Conservation (phyloP, 2,113 vertebrate species). For the Aleadryas rufinucha region DNA sequence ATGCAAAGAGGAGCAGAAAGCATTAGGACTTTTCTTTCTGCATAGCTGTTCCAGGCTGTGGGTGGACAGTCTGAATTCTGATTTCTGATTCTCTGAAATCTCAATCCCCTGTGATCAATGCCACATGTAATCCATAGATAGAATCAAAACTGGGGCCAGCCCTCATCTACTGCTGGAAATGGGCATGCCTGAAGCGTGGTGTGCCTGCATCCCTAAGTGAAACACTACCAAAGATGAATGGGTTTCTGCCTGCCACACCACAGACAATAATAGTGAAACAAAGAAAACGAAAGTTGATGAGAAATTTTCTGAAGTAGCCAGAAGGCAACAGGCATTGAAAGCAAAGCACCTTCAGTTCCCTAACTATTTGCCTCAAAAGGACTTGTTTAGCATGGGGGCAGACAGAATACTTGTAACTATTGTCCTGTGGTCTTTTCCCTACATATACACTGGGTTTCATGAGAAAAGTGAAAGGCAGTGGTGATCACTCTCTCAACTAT, state of each 20-base stretch:
- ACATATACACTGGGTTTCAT: neutral
- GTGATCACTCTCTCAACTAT: neutral
- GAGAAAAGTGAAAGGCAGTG: neutral
- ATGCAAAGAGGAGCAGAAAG: neutral
- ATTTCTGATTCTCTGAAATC: neutral
- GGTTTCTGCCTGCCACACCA: neutral
- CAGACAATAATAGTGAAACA: neutral
- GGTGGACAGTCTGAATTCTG: neutral
- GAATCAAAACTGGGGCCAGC: neutral
- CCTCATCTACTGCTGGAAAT: neutral
- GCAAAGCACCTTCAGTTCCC: neutral
- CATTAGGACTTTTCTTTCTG: neutral
- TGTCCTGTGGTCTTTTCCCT: neutral
- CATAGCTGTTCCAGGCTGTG: neutral
- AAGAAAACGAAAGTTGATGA: neutral
- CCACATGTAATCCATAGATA: no score
- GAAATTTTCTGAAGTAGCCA: neutral
- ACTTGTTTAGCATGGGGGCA: neutral
- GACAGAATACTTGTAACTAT: neutral
- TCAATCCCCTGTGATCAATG: neutral
- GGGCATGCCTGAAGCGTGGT: neutral
- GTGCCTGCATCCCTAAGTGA: neutral
- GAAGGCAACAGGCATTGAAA: neutral
- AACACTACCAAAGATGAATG: neutral
- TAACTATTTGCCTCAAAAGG: neutral